A percentile compares a stretch with the other conserved stretches of the same genome.
Conservation (phyloP, 2,113 vertebrate species). For the Chaenogobius annularis region DNA sequence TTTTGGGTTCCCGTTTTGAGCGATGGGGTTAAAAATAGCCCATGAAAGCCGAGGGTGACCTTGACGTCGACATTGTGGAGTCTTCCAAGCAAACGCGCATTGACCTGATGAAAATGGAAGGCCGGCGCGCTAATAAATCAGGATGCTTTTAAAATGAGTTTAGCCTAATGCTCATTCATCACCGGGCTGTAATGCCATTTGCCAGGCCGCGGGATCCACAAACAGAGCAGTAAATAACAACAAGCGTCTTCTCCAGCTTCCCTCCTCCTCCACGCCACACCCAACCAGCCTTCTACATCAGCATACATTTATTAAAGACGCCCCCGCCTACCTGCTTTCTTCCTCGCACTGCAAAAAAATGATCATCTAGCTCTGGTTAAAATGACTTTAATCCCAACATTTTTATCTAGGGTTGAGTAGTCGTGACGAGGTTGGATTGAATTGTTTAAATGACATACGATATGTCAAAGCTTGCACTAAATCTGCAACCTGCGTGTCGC, state of each 20-base stretch:
- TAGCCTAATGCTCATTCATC: conserved; percentile 99
- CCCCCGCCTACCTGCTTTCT: conserved; percentile 79
- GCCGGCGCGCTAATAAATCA: conserved; percentile 97
- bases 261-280: conserved; percentile 70
- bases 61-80: conserved; percentile 98
- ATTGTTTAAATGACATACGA: neutral
- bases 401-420: neutral
- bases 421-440: neutral
- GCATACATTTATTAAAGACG: conserved; percentile 96
- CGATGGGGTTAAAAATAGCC: conserved; percentile 81
- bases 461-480: too few species aligned
- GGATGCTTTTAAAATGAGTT: conserved; percentile 99
- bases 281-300: conserved; percentile 85
- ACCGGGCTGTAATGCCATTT: conserved; percentile 96
- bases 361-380: neutral
- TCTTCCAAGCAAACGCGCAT: conserved; percentile 88
- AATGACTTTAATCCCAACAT: neutral
- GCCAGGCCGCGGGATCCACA: conserved; percentile 88
- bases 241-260: conserved; percentile 67
- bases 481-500: too few species aligned
- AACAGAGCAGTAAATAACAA: conserved; percentile 99
- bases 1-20: conserved; percentile 26
- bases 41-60: conserved; percentile 90
- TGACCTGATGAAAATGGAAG: conserved; percentile 99
- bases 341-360: neutral